Evolutionary conservation across 1,140 invertebrate genomes (phyloP).

Genomic region (Philopotamus ludificatus): DNA sequence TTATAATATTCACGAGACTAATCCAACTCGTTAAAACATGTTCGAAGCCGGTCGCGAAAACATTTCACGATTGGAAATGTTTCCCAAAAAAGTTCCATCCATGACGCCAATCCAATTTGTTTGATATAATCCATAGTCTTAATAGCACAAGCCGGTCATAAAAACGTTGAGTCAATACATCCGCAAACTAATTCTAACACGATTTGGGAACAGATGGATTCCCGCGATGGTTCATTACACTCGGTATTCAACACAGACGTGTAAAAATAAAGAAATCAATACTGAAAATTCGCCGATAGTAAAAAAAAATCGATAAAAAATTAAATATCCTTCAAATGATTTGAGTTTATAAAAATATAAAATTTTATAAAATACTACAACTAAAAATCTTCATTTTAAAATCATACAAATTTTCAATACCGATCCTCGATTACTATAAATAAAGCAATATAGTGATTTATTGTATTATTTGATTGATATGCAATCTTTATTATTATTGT

Average conservation of each 20-base stretch:
- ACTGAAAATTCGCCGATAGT: not conserved
- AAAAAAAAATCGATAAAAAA: not conserved
- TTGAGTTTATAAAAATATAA: slow-evolving; percentile 9
- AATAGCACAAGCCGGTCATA: slow-evolving; percentile 22
- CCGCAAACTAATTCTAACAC: not conserved
- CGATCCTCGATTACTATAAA: no score
- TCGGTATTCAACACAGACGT: not conserved
- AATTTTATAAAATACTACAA: not conserved
- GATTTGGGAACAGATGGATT: no score
- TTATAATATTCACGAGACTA: slow-evolving; percentile 18
- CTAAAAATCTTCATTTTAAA: slow-evolving; percentile 5
- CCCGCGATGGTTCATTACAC: no score
- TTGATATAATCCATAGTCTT: slow-evolving; percentile 3
- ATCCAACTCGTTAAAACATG: slow-evolving; percentile 19
- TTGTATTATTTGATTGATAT: no score
- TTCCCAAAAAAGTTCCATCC: no score
- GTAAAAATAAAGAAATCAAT: not conserved
- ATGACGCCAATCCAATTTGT: not conserved
- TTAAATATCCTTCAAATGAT: not conserved
- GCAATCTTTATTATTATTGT: no score
- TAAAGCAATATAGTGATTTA: no score
- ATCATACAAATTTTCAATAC: not conserved
- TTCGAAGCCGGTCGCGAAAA: not conserved
- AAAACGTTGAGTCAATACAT: slow-evolving; percentile 10
- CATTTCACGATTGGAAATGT: not conserved